Evolutionary conservation across 2,888 invertebrate genomes (phyloP), one percentile per base, ranked within the genome.

Genomic region (Drosophila borealis): DNA sequence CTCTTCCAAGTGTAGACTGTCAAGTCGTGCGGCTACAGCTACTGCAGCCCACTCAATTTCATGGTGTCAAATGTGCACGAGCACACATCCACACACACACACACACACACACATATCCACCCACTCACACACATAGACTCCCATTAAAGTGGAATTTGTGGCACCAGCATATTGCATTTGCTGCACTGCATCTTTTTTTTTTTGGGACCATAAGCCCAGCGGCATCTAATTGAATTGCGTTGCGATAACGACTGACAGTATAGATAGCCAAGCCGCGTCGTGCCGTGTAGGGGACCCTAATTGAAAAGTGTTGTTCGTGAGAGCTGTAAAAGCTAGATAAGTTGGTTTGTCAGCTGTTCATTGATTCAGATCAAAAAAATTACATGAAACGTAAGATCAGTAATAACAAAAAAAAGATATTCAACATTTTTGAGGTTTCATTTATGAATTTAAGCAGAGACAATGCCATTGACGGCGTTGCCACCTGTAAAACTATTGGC

Each of bases 31-130:
- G 59, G 54, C 57, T 57, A 49, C 36, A 64, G 46, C 62, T 2
- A 17, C 17, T 70, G 77, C 81, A 86, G 75, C 69, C 83, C 87
- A 86, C 87, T 83, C 87, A 83, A 83, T 86, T 83, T 88, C 81
- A 83, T 86, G 87, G 70, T 86, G 74, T 86, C 86, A 84, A 84
- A 84, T 81, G 87, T 50, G 66, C 66, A 65, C 46, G 36, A 39
- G 17, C 62, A 55, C 46, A 57, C 33, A 41, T n/a, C 34, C 39
- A 34, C 45, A 21, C 36, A 10, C 29, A 42, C 41, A 29, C 42
- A 45, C 53, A 46, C 25, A 25, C 21, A 21, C 19, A 17, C 21
- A 3, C 9, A 36, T 9, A 5, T 10, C 0, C 8, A 37, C 37
- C 14, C 37, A 37, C 34, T 36, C 53, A 39, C 51, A 42, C 13